Conservation (phyloP, 2,113 vertebrate genomes). For the Callochromis pleurospilus region DNA sequence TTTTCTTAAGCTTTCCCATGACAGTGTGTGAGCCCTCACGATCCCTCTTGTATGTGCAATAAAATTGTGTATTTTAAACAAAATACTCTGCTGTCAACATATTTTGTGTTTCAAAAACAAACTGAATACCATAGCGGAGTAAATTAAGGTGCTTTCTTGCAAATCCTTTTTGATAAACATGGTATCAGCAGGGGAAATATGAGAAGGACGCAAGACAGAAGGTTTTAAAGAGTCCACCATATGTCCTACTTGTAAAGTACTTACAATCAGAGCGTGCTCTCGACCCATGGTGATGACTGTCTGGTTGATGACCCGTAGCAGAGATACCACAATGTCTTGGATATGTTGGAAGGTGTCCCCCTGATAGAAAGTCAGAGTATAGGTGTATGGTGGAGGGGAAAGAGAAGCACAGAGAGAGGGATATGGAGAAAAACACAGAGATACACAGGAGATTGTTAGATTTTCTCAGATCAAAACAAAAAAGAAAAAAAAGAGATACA, state of each 20-base stretch:
- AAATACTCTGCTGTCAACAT: background rate
- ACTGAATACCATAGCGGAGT: background rate
- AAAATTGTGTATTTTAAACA: constrained; percentile 71
- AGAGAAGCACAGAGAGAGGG: background rate
- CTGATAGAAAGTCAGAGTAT: constrained; percentile 60
- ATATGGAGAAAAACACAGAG: background rate
- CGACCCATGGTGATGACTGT: constrained; percentile 90
- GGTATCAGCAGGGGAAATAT: background rate
- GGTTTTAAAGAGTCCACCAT: background rate
- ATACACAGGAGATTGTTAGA: background rate
- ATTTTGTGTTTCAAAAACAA: constrained; percentile 7
- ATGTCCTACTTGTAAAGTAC: constrained; percentile 49
- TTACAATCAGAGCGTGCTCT: constrained; percentile 87
- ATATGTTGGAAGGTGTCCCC: constrained; percentile 84
- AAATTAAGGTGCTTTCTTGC: background rate
- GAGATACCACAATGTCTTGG: constrained; percentile 86
- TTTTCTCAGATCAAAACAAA: background rate
- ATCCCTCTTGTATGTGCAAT: constrained; percentile 59
- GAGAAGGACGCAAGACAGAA: background rate
- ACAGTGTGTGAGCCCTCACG: constrained; percentile 15
- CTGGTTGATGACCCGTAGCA: constrained; percentile 84
- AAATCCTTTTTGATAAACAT: background rate
- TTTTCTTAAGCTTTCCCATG: constrained; percentile 35
- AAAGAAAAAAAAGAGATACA: background rate
- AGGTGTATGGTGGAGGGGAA: background rate